phyloP scores from a whole-genome alignment of 2,797 vertebrate genomes.

The Chromobotia macracanthus region DNA sequence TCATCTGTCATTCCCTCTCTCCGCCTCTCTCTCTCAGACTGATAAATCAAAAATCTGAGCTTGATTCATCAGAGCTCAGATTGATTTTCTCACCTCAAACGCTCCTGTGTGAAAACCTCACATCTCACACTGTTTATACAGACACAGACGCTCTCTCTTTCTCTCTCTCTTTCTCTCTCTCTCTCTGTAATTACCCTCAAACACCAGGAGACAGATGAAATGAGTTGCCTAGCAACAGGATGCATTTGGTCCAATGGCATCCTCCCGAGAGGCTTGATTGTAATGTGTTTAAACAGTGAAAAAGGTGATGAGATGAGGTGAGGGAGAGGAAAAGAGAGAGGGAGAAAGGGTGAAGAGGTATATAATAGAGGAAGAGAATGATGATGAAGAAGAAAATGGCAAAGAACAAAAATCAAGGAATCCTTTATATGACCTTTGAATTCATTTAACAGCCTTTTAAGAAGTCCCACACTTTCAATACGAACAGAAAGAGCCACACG shows the following conservation, averaged over 20 bases:
- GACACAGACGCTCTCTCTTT: constrained; percentile 1
- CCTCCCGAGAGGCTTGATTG: constrained; percentile 77
- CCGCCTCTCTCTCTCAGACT: not conserved
- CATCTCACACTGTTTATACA: constrained; percentile 1
- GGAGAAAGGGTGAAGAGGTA: constrained; percentile 8
- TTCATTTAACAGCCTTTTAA: too few relatives aligned
- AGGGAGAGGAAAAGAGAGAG: constrained; percentile 29
- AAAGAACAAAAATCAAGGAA: constrained; percentile 8
- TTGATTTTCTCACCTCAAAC: constrained; percentile 16
- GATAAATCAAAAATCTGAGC: not conserved
- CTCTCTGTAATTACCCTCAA: constrained; percentile 76
- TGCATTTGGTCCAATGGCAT: constrained; percentile 81
- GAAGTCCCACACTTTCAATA: not conserved
- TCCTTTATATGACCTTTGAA: not conserved
- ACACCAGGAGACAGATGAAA: constrained; percentile 78
- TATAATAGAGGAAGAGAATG: constrained; percentile 24
- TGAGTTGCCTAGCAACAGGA: constrained; percentile 83
- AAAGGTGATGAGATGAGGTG: constrained; percentile 48
- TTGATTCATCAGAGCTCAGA: constrained; percentile 7
- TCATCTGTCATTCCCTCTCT: not conserved
- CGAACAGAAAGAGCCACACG: not conserved
- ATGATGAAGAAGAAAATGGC: not conserved
- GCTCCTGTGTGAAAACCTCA: not conserved
- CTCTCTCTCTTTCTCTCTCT: constrained; percentile 41
- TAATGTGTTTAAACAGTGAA: constrained; percentile 79